Evolutionary conservation across 2,113 vertebrate genomes (phyloP), one percentile per base, ranked within the genome.

Genomic region (Balaeniceps rex): DNA sequence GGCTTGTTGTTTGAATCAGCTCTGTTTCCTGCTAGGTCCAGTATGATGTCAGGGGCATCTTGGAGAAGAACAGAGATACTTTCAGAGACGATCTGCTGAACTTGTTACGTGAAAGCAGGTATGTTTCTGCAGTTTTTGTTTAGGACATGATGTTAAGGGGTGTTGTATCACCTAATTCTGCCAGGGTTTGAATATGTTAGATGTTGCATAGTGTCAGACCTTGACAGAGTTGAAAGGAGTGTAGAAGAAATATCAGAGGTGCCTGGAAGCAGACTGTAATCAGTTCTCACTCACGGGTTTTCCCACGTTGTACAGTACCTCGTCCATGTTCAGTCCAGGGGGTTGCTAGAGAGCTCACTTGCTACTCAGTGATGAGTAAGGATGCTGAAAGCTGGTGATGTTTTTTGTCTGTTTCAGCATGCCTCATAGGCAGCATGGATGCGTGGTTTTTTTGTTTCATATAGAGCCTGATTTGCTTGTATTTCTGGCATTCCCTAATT

Each of bases 41-140:
- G 92, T 99, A 99, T 95, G 99, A 99, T 46, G 99, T 99, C 63
- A 98, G 99, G 93, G 99, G 99, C 23, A 99, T 98, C 95, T 87
- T 99, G 97, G 99, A 99, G 98, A 99, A 99, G 96, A 99, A 99
- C 98, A 98, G 99, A 90, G 99, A 99, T 82, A 99, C 99, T 31
- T 99, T 99, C 94, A 98, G 99, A 90, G 99, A 99, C 2, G 99
- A 99, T 92, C 98, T 99, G 81, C 98, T 99, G 69, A 99, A 99
- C 96, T 93, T 99, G 93, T 97, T 99, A 71, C 98, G 99, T 83
- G 99, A 99, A 94, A 99, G 99, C 99, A 99, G 99, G 99, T 99
- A 88, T 0, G 58, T 87, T 40, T 36, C 10, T 80, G 23, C 0
- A 0, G 24, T 25, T 72, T 91, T 76, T 78, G 13, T 36, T 51